phyloP scores from a whole-genome alignment of 2,113 vertebrate species.

The Laterallus jamaicensis region DNA sequence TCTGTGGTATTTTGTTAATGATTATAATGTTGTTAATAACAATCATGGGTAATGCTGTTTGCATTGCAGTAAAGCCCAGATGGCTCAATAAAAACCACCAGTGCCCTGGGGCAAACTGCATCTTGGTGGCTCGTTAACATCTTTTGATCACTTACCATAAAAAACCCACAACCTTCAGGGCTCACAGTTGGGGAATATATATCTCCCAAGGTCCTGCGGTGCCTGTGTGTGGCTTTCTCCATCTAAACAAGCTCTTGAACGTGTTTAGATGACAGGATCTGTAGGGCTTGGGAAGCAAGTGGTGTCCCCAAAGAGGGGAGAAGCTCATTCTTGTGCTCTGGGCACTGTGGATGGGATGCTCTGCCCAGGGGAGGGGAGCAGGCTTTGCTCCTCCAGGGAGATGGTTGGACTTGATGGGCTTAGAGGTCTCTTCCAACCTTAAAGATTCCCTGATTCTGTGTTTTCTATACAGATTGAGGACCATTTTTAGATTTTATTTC shows the following conservation, averaged over 20 bases:
- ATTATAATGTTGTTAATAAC: conserved; percentile 45
- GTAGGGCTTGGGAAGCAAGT: neutral
- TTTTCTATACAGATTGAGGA: neutral
- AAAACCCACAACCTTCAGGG: neutral
- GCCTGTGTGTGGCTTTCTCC: neutral
- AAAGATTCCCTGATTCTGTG: no score
- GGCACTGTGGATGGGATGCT: neutral
- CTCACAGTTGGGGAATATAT: neutral
- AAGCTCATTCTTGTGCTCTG: neutral
- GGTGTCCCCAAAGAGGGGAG: neutral
- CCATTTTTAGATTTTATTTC: neutral
- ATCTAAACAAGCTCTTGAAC: neutral
- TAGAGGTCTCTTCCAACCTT: no score
- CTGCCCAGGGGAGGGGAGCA: neutral
- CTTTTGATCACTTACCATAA: neutral
- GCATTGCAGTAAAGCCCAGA: conserved; percentile 48
- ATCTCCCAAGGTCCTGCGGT: neutral
- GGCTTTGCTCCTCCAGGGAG: neutral
- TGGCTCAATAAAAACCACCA: conserved; percentile 42
- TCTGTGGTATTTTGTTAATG: conserved; percentile 23
- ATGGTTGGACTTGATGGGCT: no score
- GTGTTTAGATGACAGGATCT: neutral
- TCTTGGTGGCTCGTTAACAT: neutral
- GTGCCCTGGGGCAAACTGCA: neutral
- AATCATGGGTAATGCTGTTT: neutral